These are phyloP conservation scores for Lepilemur ruficaudatus DNA, from an alignment of 2,797 vertebrate genomes.

Conservation along the genomic window DNA sequence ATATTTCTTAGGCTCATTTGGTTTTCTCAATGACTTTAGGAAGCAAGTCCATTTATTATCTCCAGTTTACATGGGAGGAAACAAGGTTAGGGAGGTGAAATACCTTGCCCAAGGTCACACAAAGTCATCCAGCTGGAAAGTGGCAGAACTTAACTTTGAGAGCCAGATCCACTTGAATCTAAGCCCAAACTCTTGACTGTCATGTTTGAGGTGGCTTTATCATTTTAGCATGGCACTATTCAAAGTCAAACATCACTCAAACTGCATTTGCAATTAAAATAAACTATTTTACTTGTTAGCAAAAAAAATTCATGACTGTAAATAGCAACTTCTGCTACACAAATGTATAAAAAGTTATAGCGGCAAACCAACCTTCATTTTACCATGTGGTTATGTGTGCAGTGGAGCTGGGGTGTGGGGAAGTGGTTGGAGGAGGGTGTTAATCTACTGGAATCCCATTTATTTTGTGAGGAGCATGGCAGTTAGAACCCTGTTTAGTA, in stretches of 20 bases:
- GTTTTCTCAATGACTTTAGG: not conserved
- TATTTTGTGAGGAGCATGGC: not conserved
- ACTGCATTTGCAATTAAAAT: not conserved
- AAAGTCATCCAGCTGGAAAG: not conserved
- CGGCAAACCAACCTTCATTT: not conserved
- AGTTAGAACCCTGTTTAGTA: not conserved
- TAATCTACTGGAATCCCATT: not conserved
- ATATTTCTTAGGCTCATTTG: not conserved
- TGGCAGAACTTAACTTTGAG: not conserved
- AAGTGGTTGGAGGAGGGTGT: rapidly evolving
- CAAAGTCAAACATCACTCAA: not conserved
- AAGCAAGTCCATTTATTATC: not conserved
- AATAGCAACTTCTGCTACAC: not conserved
- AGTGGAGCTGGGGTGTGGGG: no score
- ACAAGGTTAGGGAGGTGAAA: not conserved
- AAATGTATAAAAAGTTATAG: not conserved
- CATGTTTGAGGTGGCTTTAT: not conserved
- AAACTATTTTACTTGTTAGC: not conserved
- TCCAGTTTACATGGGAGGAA: not conserved
- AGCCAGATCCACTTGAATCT: not conserved
- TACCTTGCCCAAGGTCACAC: not conserved
- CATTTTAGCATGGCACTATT: not conserved
- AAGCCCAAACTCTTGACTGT: not conserved
- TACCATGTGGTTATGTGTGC: not conserved
- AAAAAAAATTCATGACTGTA: not conserved